Evolutionary conservation across 2,113 vertebrate species (phyloP).

Genomic region (Lepisosteus oculatus): DNA sequence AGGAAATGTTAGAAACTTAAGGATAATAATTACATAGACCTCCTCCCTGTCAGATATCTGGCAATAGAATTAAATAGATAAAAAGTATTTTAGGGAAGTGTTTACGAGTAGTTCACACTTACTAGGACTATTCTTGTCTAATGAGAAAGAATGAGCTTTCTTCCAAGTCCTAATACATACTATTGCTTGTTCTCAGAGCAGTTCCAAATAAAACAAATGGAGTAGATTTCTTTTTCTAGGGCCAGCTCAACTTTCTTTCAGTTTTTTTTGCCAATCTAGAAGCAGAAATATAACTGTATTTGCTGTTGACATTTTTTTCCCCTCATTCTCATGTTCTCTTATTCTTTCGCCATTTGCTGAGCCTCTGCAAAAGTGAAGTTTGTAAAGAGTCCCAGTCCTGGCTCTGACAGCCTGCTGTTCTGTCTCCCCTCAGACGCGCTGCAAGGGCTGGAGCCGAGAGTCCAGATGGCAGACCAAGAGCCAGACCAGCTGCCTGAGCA

Average conservation of each 20-base stretch:
- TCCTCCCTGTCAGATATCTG: neutral
- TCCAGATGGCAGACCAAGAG: constrained; percentile 55
- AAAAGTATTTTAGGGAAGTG: neutral
- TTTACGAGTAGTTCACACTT: no score
- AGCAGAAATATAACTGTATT: neutral
- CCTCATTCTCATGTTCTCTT: neutral
- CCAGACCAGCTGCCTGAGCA: constrained; percentile 35
- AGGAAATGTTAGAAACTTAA: neutral
- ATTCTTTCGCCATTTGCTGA: neutral
- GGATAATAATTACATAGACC: neutral
- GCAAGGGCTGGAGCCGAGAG: constrained; percentile 36
- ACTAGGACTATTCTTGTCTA: no score
- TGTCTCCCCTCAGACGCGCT: constrained; percentile 38
- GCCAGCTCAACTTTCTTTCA: neutral
- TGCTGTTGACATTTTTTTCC: neutral
- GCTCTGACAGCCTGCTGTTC: neutral
- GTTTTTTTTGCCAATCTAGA: neutral
- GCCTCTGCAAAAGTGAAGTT: neutral
- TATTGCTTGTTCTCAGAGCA: neutral
- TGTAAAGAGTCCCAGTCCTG: no score
- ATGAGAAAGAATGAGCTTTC: neutral
- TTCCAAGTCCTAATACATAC: neutral
- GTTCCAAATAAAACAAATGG: neutral
- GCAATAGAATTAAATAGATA: neutral
- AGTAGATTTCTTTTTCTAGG: neutral